Base-by-base conservation (phyloP, 1,140 invertebrate genomes). In the Bicyclus anynana region DNA sequence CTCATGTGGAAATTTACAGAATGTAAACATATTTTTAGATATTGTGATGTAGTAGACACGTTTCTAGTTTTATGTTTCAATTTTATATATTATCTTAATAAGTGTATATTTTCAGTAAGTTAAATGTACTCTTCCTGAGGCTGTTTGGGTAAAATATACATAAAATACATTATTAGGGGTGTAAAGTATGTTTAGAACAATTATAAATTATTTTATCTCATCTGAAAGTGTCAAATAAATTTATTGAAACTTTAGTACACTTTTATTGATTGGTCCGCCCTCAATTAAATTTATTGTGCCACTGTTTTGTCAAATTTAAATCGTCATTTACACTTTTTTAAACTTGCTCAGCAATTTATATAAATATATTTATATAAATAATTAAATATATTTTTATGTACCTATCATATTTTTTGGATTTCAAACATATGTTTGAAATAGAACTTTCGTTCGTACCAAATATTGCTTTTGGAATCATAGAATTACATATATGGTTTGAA, bases 1-100 rank as follows among this genome's bases (percentile, higher is more conserved):
- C 44, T 47, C 44, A 26, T 27, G 10, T 13, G 26, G 46, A 52
- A 47, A 38, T 40, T 56, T 29, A 52, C 49, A 37, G 47, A 54
- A 21, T 54, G 40, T 54, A 54, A 13, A 54, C 27, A 54, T 47
- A 46, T 47, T 54, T 46, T 46, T 46, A n/a, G 20, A 47, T 5
- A 26, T 27, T 47, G 7, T 18, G 5, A 47, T 27, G 44, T 23
- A 17, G 17, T 20, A 14, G 16, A 16, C 13, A 38, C 12, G 29
- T 18, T 16, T 23, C 27, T 9, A 27, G 9, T 26, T 7, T 26
- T 47, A 21, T 47, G 37, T 23, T 27, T 16, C 4, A 47, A 20
- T 47, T 47, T 47, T 47, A 9, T 44, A 44, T n/a, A 5, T 10
- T 44, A 20, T 44, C 17, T 44, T 14, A 20, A 44, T 44, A 44